phyloP scores from a whole-genome alignment of 2,888 invertebrate genomes.

The Blastobasis lacticolella region DNA sequence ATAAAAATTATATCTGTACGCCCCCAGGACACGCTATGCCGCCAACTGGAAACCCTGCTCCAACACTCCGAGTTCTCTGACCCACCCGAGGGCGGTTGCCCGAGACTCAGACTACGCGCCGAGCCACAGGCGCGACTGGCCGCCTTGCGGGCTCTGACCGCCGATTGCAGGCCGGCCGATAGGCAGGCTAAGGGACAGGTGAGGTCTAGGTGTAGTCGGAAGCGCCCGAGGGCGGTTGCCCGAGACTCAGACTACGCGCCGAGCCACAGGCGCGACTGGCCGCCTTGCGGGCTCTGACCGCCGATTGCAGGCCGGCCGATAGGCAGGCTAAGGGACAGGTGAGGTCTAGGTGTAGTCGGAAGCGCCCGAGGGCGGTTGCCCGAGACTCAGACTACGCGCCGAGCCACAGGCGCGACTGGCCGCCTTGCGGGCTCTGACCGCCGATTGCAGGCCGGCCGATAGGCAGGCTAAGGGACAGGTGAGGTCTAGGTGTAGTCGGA shows the following conservation, averaged over 20 bases:
- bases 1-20: too few relatives aligned
- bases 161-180: neutral
- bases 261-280: slow-evolving; percentile 37
- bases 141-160: slow-evolving; percentile 73
- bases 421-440: slow-evolving; percentile 73
- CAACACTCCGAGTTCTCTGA: slow-evolving; percentile 62
- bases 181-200: too few relatives aligned
- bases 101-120: slow-evolving; percentile 35
- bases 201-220: slow-evolving; percentile 45
- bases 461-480: too few relatives aligned
- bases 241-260: slow-evolving; percentile 35
- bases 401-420: slow-evolving; percentile 37
- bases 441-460: neutral
- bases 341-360: slow-evolving; percentile 45
- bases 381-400: slow-evolving; percentile 35
- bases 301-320: neutral
- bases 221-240: slow-evolving; percentile 36
- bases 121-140: slow-evolving; percentile 37
- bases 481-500: slow-evolving; percentile 45
- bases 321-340: too few relatives aligned
- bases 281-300: slow-evolving; percentile 73
- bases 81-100: slow-evolving; percentile 36
- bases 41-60: slow-evolving; percentile 78
- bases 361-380: slow-evolving; percentile 36
- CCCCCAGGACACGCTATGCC: slow-evolving; percentile 70